Evolutionary conservation across 2,888 invertebrate species (phyloP).

Genomic region (Caenorhabditis sinica): DNA sequence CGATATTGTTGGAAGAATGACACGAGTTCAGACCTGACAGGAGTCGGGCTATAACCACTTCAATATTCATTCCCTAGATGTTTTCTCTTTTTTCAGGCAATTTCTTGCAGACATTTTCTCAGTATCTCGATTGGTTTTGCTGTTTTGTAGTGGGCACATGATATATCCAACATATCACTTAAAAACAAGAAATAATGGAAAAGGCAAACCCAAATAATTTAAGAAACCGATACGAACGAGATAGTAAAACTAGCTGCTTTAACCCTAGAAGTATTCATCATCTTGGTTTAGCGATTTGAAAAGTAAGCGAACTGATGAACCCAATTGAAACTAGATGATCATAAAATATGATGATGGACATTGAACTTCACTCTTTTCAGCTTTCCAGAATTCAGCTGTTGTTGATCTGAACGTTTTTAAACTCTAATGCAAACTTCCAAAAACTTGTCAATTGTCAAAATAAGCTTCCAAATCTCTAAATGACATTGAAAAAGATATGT

Average conservation of each 20-base stretch:
- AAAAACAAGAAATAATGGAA: not conserved
- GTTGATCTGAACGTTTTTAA: too few relatives aligned
- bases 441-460: not conserved
- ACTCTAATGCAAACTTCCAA: too few relatives aligned
- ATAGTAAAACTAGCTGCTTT: too few relatives aligned
- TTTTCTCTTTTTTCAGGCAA: not conserved
- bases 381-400: too few relatives aligned
- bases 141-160: constrained; percentile 1
- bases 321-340: constrained; percentile 1
- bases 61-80: not conserved
- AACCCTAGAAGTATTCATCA: too few relatives aligned
- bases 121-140: not conserved
- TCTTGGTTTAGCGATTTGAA: too few relatives aligned
- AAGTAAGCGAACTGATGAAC: not conserved
- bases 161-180: not conserved
- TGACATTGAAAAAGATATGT: not conserved
- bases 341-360: not conserved
- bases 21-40: too few relatives aligned
- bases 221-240: not conserved
- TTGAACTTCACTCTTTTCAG: not conserved
- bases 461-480: not conserved
- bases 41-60: too few relatives aligned
- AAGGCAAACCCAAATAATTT: not conserved
- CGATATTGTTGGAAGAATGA: not conserved
- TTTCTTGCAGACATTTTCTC: not conserved